phyloP scores from a whole-genome alignment of 2,888 invertebrate species.

The Caprella mutica region DNA sequence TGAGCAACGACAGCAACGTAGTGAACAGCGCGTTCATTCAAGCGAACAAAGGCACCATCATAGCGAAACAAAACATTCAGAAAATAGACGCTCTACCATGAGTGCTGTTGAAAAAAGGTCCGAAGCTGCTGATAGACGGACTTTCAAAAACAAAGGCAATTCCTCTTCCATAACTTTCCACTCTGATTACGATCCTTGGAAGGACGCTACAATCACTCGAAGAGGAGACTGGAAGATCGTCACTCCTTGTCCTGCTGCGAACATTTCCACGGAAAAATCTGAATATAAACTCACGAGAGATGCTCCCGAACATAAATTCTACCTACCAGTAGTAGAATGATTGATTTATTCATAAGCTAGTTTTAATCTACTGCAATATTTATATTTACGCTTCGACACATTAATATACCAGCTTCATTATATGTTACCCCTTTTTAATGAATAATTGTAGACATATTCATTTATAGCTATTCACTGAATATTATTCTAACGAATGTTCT shows the following conservation, averaged over 20 bases:
- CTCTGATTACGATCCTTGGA: constrained; percentile 32
- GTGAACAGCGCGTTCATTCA: not conserved
- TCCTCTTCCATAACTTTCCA: constrained; percentile 33
- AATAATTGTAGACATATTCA: no score
- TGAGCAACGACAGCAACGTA: constrained; percentile 14
- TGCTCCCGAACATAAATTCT: constrained; percentile 31
- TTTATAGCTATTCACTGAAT: no score
- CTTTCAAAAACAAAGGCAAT: constrained; percentile 14
- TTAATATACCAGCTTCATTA: no score
- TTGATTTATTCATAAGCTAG: no score
- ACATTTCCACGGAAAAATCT: constrained; percentile 23
- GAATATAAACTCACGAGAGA: constrained; percentile 2
- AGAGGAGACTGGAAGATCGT: constrained; percentile 33
- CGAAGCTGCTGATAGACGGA: constrained; percentile 16
- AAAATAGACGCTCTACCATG: constrained; percentile 7
- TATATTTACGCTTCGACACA: no score
- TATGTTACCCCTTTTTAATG: no score
- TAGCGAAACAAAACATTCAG: no score
- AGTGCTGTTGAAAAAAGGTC: constrained; percentile 1
- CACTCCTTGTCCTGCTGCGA: constrained; percentile 28
- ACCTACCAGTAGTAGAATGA: constrained; percentile 29
- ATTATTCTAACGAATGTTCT: no score
- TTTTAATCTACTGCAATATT: no score
- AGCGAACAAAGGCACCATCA: not conserved
- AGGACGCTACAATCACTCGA: constrained; percentile 31